phyloP scores from a whole-genome alignment of 2,113 vertebrate genomes.

The Nyctibius bracteatus region DNA sequence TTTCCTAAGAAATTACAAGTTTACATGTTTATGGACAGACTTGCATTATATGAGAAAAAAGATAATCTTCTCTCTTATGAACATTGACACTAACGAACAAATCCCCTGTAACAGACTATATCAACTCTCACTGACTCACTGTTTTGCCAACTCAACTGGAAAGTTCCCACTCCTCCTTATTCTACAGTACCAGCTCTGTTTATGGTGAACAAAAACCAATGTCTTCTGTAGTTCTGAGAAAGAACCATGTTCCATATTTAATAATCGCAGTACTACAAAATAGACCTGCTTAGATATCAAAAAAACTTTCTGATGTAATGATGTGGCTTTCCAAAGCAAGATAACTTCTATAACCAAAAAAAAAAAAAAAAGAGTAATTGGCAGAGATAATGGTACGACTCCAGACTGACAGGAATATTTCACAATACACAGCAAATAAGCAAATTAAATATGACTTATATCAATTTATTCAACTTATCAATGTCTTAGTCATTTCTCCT shows the following conservation, averaged over 20 bases:
- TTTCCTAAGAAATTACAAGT: not conserved
- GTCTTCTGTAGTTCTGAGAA: not conserved
- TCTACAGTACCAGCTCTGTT: not conserved
- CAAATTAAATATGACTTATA: not conserved
- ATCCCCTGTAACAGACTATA: not conserved
- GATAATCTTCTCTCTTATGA: not conserved
- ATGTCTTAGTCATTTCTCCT: not conserved
- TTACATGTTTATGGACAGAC: not conserved
- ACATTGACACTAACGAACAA: not conserved
- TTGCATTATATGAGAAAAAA: not conserved
- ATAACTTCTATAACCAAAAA: not conserved
- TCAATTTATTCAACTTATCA: conserved; percentile 15
- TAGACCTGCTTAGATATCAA: not conserved
- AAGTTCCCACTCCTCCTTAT: not conserved
- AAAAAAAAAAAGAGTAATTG: not conserved
- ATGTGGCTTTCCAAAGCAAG: not conserved
- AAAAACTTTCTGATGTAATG: not conserved
- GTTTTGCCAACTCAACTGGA: not conserved
- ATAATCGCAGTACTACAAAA: not conserved
- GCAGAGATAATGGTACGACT: not conserved
- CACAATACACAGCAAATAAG: not conserved
- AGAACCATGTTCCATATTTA: not conserved
- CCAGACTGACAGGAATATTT: not conserved
- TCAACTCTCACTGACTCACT: not conserved
- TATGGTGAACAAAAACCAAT: not conserved